Conservation (phyloP, 2,888 invertebrate genomes). For the Metacarcinus magister region DNA sequence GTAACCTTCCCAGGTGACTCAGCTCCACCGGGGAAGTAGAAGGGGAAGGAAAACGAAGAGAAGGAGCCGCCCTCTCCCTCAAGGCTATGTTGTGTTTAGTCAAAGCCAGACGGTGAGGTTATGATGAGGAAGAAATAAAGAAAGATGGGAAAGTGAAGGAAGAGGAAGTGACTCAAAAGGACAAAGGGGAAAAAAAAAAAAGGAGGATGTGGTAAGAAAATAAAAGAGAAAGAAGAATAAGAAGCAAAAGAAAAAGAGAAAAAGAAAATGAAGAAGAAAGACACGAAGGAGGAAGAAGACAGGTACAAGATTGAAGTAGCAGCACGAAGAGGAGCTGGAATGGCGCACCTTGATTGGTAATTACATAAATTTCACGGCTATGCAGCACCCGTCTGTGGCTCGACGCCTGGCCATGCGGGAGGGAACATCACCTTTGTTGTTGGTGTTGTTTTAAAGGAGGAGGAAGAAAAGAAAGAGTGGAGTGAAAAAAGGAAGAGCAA, state of each 20-base stretch:
- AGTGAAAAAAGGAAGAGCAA: not conserved
- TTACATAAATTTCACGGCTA: slow-evolving; percentile 22
- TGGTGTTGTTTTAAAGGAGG: not conserved
- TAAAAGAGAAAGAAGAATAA: not conserved
- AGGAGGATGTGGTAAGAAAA: not conserved
- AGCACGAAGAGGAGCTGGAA: not conserved
- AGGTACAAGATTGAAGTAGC: not conserved
- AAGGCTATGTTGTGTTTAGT: not conserved
- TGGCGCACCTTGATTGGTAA: slow-evolving; percentile 31
- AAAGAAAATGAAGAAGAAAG: not conserved
- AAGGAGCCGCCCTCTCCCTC: not conserved
- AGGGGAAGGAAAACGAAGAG: not conserved
- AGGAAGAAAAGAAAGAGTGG: not conserved
- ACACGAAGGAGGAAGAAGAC: not conserved
- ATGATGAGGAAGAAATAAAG: not conserved
- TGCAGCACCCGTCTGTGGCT: not conserved
- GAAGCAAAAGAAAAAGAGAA: not conserved
- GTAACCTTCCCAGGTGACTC: slow-evolving; percentile 21
- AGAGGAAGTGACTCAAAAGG: not conserved
- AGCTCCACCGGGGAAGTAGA: not conserved
- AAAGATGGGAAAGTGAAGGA: not conserved
- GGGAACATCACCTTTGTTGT: not conserved
- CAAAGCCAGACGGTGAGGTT: not conserved
- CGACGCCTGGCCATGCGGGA: not conserved
- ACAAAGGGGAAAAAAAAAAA: not conserved